Base-by-base conservation (phyloP, 1,140 invertebrate species). In the Papilio aristodemus region DNA sequence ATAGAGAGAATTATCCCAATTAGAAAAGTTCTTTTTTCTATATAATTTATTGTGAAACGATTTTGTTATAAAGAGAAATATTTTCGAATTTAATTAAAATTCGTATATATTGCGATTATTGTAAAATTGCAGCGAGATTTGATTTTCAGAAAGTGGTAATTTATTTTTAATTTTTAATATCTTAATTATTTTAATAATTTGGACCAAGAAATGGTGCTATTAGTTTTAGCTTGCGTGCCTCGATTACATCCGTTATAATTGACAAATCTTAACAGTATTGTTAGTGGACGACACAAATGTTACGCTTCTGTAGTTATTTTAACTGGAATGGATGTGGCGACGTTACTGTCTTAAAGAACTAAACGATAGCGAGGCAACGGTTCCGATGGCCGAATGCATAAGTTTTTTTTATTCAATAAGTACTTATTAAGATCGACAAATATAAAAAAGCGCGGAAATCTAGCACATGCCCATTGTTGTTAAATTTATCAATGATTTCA, bases 1-100 rank as follows among this genome's bases (percentile, higher is more conserved):
- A 90, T 89, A 90, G 85, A 90, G 86, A 90, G 86, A 89, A 80
- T 86, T 84, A 82, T 84, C 85, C 82, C 83, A 88, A 89, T 85
- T 84, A 80, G 71, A 86, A 87, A 86, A 84, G 82, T 81, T 79
- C 71, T 76, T 75, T 70, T 78, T 71, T 32, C 75, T 76, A 77
- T 72, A 69, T 71, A 71, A 64, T 79, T 80, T 78, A 46, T 77
- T 73, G 72, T 74, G 72, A 74, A 81, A 72, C 76, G 77, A 79
- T 86, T 54, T 85, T 83, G 83, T 86, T 83, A 76, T 85, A 81
- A 70, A 67, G 54, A 58, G 68, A 68, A 60, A 70, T 32, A 17
- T 38, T n/a, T 66, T 37, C 59, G 58, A 71, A 25, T 27, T 54
- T 37, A n/a, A 9, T n/a, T 3, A 17, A 1, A 50, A 59, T 27